Percentiles rank a stretch among this genome's conserved stretches.
These are phyloP conservation scores for Lagopus muta DNA, from an alignment of 2,113 vertebrate species.

Conservation along the genomic window DNA sequence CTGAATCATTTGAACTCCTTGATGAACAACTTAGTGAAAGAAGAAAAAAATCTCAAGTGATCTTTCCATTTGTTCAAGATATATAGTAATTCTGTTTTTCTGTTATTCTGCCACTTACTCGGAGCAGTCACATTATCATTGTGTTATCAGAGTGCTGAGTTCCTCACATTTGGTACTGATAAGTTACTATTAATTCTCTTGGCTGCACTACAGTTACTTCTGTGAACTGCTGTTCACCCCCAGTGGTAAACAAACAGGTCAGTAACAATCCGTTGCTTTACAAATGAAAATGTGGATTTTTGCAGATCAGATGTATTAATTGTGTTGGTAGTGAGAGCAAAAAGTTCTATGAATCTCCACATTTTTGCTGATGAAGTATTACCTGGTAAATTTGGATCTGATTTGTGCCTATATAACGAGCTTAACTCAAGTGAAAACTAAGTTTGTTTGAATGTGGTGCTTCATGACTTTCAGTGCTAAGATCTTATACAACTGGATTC, in stretches of 20 bases:
- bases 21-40: background rate
- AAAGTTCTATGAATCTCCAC: background rate
- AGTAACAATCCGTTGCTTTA: background rate
- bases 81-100: background rate
- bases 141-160: background rate
- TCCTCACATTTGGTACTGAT: background rate
- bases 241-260: background rate
- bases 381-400: background rate
- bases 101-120: background rate
- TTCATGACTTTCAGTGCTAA: background rate
- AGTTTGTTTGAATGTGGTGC: background rate
- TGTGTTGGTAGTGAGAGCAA: background rate
- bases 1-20: background rate
- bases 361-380: conserved; percentile 13
- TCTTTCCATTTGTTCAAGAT: background rate
- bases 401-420: background rate
- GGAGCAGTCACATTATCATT: background rate
- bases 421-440: conserved; percentile 28
- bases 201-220: background rate
- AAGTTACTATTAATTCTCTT: background rate
- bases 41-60: background rate
- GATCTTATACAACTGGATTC: background rate
- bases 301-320: background rate
- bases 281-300: background rate
- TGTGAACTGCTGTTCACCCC: background rate